Percentiles rank a stretch among this genome's conserved stretches.
Conservation (phyloP, 2,113 vertebrate species). For the Fukomys damarensis region DNA sequence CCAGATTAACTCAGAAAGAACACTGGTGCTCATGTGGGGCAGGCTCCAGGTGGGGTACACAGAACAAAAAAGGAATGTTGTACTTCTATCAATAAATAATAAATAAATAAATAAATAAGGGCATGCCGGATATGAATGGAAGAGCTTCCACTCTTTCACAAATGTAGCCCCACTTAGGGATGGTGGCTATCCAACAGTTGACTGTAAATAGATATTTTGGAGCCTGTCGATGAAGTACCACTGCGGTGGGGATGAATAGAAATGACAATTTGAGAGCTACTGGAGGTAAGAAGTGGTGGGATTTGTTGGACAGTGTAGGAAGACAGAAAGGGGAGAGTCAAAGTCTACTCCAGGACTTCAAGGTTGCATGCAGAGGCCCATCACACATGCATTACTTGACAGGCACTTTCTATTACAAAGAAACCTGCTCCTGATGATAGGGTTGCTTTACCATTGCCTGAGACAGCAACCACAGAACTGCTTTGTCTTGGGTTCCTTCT, state of each 20-base stretch:
- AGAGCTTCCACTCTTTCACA: not conserved
- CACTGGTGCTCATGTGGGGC: rapidly evolving
- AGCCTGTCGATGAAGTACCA: not conserved
- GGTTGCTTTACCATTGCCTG: not conserved
- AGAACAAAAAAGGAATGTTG: not conserved
- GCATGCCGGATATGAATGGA: not conserved
- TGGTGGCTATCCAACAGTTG: not conserved
- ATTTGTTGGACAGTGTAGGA: not conserved
- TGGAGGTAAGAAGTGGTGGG: not conserved
- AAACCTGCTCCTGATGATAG: not conserved
- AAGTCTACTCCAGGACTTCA: not conserved
- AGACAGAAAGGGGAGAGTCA: not conserved
- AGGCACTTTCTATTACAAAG: not conserved
- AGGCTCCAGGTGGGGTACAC: not conserved
- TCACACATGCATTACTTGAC: not conserved
- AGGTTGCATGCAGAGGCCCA: not conserved
- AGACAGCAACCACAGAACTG: not conserved
- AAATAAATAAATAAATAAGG: constrained; percentile 16
- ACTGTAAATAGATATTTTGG: not conserved
- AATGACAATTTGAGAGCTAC: not conserved
- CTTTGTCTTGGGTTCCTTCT: constrained; percentile 4
- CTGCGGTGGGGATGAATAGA: not conserved
- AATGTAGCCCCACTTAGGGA: not conserved
- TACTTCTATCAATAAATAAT: not conserved
- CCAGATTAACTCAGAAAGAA: not conserved